A percentile compares a stretch with the other conserved stretches of the same genome.
phyloP scores from a whole-genome alignment of 2,797 vertebrate species.

The Myotis vivesi region DNA sequence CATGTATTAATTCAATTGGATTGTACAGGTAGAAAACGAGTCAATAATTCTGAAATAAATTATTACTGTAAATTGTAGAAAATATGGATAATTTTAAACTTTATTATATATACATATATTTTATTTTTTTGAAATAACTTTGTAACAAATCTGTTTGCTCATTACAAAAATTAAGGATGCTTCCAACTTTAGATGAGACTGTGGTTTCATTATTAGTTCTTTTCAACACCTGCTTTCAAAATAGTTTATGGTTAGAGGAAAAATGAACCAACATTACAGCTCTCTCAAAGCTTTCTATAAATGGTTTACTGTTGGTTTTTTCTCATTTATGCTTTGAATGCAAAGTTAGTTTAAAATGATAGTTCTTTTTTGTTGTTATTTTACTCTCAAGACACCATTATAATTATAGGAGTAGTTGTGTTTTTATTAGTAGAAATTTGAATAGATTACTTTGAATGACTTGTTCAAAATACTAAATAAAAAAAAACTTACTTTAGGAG shows the following conservation, averaged over 20 bases:
- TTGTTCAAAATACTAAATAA: conserved; percentile 36
- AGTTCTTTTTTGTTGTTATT: conserved; percentile 55
- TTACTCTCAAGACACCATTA: conserved; percentile 21
- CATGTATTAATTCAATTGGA: background rate
- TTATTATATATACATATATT: background rate
- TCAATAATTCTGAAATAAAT: conserved; percentile 18
- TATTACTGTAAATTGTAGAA: conserved; percentile 34
- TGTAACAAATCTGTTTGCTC: background rate
- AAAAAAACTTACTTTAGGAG: background rate
- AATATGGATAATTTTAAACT: conserved; percentile 13
- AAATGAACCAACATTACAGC: conserved; percentile 34
- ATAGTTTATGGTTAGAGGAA: conserved; percentile 59
- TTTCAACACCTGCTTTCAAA: conserved; percentile 52
- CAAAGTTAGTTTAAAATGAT: conserved; percentile 28
- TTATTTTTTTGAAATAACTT: conserved; percentile 18
- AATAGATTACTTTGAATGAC: conserved; percentile 1
- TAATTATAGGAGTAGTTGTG: background rate
- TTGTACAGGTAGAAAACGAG: background rate
- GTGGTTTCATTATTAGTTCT: conserved; percentile 49
- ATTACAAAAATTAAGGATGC: conserved; percentile 46
- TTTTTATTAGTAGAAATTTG: background rate
- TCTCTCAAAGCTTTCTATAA: conserved; percentile 30
- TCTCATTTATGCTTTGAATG: conserved; percentile 56
- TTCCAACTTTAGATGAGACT: conserved; percentile 30
- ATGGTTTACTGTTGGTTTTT: conserved; percentile 42